Evolutionary conservation across 2,888 invertebrate genomes (phyloP), one percentile per base, ranked within the genome.

Genomic region (Crepidodera aurea): DNA sequence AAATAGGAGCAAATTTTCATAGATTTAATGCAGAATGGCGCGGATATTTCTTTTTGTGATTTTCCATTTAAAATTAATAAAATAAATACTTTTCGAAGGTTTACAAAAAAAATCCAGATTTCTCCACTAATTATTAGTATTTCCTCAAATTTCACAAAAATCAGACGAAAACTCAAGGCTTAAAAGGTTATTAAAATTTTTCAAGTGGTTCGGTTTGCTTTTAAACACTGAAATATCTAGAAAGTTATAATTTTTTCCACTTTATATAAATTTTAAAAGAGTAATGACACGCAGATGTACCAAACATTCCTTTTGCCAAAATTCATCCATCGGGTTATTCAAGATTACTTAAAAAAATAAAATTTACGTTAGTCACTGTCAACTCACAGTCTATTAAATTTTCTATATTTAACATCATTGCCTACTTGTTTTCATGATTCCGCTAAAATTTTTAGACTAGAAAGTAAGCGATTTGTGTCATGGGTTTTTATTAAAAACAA

Each of bases 361-460:
- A 27, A 48, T 27, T 48, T 16, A 15, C 1, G 12, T 48, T 48
- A 48, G 48, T 48, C 48, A 48, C 48, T 13, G 13, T 8, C 25
- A 13, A 27, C 6, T n/a, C 29, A 8, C 27, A 2, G 22, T 27
- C 13, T 7, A 46, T 46, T 19, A 25, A 16, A 3, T 10, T 6
- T 12, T 13, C 25, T 46, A 48, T 27, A 19, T 48, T 27, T 48
- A 48, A 15, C 25, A 13, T 12, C 19, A 27, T 29, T 27, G 40
- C 54, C 54, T 44, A 54, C 42, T 59, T 59, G 18, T 32, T 51
- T 59, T 42, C 22, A 42, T 10, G 22, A 51, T 51, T 51, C 19
- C 27, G 2, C 7, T n/a, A 58, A 50, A 40, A 32, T 40, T 29
- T 42, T 54, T 27, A 51, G 44, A 59, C 51, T 51, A 15, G 34